These are phyloP conservation scores for Pituophis catenifer DNA, from an alignment of 2,113 vertebrate species.

Conservation along the genomic window DNA sequence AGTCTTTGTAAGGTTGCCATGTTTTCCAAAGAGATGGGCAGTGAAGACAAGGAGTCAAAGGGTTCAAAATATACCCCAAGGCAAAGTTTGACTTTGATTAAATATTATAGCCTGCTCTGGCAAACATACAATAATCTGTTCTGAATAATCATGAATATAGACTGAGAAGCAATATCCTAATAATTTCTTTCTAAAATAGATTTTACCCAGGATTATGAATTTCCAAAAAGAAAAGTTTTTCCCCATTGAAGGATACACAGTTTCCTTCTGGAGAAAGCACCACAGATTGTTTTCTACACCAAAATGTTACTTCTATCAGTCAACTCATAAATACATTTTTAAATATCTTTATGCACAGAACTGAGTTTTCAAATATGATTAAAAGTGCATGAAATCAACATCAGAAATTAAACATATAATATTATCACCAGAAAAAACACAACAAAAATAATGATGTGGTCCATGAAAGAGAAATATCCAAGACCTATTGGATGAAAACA, in stretches of 20 bases:
- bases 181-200: not conserved
- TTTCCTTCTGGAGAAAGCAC: not conserved
- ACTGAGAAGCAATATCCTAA: not conserved
- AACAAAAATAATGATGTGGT: not conserved
- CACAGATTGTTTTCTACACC: not conserved
- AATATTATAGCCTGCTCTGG: not conserved
- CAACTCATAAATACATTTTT: not conserved
- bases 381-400: not conserved
- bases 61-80: not conserved
- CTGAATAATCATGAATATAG: not conserved
- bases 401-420: not conserved
- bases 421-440: not conserved
- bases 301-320: not conserved
- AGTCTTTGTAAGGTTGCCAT: not conserved
- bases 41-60: not conserved
- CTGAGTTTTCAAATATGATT: not conserved
- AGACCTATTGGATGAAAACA: not conserved
- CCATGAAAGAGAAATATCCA: not conserved
- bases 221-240: not conserved
- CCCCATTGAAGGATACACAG: not conserved
- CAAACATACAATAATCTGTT: not conserved
- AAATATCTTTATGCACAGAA: not conserved
- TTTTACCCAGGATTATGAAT: not conserved
- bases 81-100: not conserved
- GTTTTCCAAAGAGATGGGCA: not conserved